Evolutionary conservation across 2,888 invertebrate species (phyloP).

Genomic region (Nysson spinosus): DNA sequence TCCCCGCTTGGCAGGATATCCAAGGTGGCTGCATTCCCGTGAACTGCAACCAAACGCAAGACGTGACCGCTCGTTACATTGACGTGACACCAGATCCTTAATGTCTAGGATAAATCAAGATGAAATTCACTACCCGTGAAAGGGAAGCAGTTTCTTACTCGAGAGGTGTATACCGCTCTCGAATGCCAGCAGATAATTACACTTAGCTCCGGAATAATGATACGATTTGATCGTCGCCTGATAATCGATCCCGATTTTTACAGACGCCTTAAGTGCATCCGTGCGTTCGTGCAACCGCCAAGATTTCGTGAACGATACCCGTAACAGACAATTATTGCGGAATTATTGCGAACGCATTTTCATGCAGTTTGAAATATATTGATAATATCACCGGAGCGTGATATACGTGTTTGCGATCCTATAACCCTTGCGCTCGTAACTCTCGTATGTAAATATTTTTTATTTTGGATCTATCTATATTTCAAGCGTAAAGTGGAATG

Average conservation of each 20-base stretch:
- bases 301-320: constrained; percentile 1
- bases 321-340: not conserved
- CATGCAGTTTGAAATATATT: too few species aligned
- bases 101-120: not conserved
- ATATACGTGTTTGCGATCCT: too few species aligned
- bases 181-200: constrained; percentile 28
- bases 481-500: too few species aligned
- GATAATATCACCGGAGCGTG: too few species aligned
- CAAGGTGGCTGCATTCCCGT: constrained; percentile 76
- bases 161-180: constrained; percentile 4
- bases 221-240: constrained; percentile 7
- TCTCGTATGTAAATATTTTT: too few species aligned
- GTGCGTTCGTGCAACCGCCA: not conserved
- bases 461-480: too few species aligned
- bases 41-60: constrained; percentile 62
- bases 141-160: not conserved
- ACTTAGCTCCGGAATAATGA: constrained; percentile 31
- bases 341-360: too few species aligned
- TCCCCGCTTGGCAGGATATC: constrained; percentile 85
- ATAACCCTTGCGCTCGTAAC: too few species aligned
- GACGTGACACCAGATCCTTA: constrained; percentile 17
- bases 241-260: constrained; percentile 16
- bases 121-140: too few species aligned
- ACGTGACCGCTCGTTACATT: constrained; percentile 36
- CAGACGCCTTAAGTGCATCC: not conserved